Base-by-base conservation (phyloP, 2,888 invertebrate species). In the Macrosoma leucophasiata region DNA sequence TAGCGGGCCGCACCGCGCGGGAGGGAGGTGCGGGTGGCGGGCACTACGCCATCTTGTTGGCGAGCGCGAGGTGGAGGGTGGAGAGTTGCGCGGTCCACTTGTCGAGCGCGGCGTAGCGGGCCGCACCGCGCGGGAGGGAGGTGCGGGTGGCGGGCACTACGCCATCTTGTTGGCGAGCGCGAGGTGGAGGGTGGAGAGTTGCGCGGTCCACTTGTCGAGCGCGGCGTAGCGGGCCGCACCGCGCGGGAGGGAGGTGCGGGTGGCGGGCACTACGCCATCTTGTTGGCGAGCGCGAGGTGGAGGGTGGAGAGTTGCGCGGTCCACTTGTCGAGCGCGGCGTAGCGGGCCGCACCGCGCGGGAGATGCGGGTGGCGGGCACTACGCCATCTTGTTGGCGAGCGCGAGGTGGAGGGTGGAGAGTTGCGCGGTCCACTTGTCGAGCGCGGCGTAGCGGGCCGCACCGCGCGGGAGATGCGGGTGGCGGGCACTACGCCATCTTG, bases 391-490 rank as follows among this genome's bases (percentile, higher is more conserved):
- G 84, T 95, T 95, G 58, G 94, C 91, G 58, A 98, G 92, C 34
- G 96, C 94, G 58, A 91, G 87, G 72, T 98, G 97, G 55, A 98
- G 87, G 26, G 92, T 90, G 50, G 91, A 87, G 46, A 98, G 88
- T 84, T 97, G 97, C 70, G 91, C 89, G 40, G 96, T 96, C 97
- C 97, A 98, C 85, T 95, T 95, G 78, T 98, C 97, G 61, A 98
- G 88, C 26, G 97, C 97, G 59, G 89, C 89, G 81, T 97, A 97
- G 39, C 97, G 89, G 29, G 94, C 92, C 29, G 94, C 94, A 61
- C 93, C 82, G 46, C 91, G 88, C 30, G 92, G 91, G 48, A n/a
- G n/a, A n/a, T n/a, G 21, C 8, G 9, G 17, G 13, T 8, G 17
- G 13, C 4, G 29, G 12, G 17, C 5, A 13, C 55, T 69, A 94